These are phyloP conservation scores for Hemicrepidius hirtus DNA, from an alignment of 2,888 invertebrate genomes.

Conservation along the genomic window DNA sequence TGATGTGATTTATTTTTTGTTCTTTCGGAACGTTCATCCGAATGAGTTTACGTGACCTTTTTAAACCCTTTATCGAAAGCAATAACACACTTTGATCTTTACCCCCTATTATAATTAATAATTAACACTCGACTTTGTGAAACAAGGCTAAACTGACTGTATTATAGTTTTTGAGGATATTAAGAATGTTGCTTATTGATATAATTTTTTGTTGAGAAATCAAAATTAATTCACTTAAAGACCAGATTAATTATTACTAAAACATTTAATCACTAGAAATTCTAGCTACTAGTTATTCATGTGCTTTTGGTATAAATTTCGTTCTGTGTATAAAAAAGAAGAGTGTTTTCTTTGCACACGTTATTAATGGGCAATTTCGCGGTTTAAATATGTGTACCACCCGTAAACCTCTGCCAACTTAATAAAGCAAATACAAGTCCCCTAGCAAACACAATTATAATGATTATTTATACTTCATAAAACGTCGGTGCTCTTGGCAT, in stretches of 20 bases:
- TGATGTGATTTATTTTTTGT: slow-evolving; percentile 35
- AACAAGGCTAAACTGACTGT: slow-evolving; percentile 49
- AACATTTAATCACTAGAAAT: too few relatives aligned
- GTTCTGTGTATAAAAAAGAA: slow-evolving; percentile 1
- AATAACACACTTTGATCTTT: slow-evolving; percentile 60
- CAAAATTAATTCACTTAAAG: background rate
- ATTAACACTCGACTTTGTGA: slow-evolving; percentile 60
- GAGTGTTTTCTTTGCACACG: slow-evolving; percentile 20
- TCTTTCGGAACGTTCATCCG: slow-evolving; percentile 34
- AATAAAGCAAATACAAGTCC: slow-evolving; percentile 56
- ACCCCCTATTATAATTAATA: slow-evolving; percentile 64
- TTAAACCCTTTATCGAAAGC: slow-evolving; percentile 44
- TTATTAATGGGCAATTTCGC: slow-evolving; percentile 59
- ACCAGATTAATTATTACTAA: too few relatives aligned
- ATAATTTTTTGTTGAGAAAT: background rate
- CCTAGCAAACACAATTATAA: slow-evolving; percentile 60
- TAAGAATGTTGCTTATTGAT: background rate
- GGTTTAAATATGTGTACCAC: slow-evolving; percentile 61
- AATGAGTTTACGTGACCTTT: slow-evolving; percentile 50
- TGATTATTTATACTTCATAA: slow-evolving; percentile 61
- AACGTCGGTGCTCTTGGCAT: slow-evolving; percentile 53
- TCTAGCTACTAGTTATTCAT: background rate
- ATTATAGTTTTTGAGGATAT: slow-evolving; percentile 17
- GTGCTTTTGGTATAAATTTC: background rate
- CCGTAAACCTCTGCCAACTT: slow-evolving; percentile 61